Percentiles rank a stretch among this genome's conserved stretches.
These are phyloP conservation scores for Xanthia icteritia DNA, from an alignment of 2,888 invertebrate species.

Conservation along the genomic window DNA sequence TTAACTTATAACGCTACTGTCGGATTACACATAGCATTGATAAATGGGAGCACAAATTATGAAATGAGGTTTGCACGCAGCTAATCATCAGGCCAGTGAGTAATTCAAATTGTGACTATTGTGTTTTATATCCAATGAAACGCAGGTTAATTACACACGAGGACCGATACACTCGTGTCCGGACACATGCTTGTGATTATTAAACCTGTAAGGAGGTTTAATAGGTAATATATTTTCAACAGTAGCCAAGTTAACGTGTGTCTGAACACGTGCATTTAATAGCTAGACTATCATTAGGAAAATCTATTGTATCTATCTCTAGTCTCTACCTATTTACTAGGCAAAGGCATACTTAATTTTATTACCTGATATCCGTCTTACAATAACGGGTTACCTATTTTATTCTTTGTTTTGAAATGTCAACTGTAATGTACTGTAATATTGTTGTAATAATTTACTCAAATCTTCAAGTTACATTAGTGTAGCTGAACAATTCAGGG, in stretches of 20 bases:
- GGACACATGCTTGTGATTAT: conserved; percentile 47
- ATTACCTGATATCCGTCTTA: conserved; percentile 18
- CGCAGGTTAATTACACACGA: conserved; percentile 43
- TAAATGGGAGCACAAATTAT: conserved; percentile 25
- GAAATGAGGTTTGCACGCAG: conserved; percentile 9
- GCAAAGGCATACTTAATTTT: conserved; percentile 24
- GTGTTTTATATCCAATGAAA: conserved; percentile 43
- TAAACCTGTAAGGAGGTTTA: conserved; percentile 42
- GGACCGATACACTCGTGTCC: conserved; percentile 39
- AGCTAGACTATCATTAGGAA: conserved; percentile 42
- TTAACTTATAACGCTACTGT: conserved; percentile 67
- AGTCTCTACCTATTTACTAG: conserved; percentile 26
- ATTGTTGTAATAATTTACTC: neutral
- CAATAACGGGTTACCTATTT: conserved; percentile 10
- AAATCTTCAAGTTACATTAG: conserved; percentile 4
- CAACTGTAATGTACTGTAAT: neutral
- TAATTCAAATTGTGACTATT: conserved; percentile 51
- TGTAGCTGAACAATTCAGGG: conserved; percentile 32
- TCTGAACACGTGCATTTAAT: conserved; percentile 50
- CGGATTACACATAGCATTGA: conserved; percentile 65
- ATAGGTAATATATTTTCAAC: conserved; percentile 55
- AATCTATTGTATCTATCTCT: conserved; percentile 41
- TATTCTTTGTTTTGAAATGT: neutral
- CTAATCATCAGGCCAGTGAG: conserved; percentile 39
- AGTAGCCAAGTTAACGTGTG: conserved; percentile 43